Evolutionary conservation across 30 jellyfish, hydroid and myxozoan species (phyloP).

Genomic region (Aurelia aurita complex sp. Pacific): DNA sequence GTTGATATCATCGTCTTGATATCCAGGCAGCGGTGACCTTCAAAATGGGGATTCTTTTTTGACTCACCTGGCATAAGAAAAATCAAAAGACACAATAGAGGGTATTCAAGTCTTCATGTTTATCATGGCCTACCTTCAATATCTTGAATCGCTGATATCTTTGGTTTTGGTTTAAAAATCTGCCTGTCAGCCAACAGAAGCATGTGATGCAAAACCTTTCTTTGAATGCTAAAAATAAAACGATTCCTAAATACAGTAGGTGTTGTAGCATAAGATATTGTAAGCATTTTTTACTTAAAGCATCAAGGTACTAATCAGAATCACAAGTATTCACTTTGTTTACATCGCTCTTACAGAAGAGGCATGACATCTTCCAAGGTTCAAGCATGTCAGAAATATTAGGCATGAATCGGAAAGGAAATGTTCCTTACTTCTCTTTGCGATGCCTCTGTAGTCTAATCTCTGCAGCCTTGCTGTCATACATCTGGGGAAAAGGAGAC

Average conservation of each 20-base stretch:
- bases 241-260: not conserved
- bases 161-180: slow-evolving; percentile 48
- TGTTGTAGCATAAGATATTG: too few species aligned
- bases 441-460: slow-evolving; percentile 71
- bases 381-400: not conserved
- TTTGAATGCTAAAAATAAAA: slow-evolving; percentile 37
- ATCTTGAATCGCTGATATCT: slow-evolving; percentile 8
- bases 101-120: too few species aligned
- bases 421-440: slow-evolving; percentile 58
- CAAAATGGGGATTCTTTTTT: too few species aligned
- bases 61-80: too few species aligned
- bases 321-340: too few species aligned
- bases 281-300: too few species aligned
- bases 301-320: too few species aligned
- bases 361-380: not conserved
- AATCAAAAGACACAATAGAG: too few species aligned
- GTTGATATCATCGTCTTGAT: too few species aligned
- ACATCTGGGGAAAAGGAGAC: slow-evolving; percentile 25
- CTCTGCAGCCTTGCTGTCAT: slow-evolving; percentile 75
- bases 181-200: slow-evolving; percentile 73
- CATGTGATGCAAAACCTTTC: slow-evolving; percentile 73
- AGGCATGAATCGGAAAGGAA: not conserved
- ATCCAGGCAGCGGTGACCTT: too few species aligned
- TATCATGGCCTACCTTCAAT: slow-evolving; percentile 37
- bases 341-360: too few species aligned